Percentiles rank a stretch among this genome's conserved stretches.
These are phyloP conservation scores for Cheilinus undulatus DNA, from an alignment of 2,113 vertebrate species.

Conservation along the genomic window DNA sequence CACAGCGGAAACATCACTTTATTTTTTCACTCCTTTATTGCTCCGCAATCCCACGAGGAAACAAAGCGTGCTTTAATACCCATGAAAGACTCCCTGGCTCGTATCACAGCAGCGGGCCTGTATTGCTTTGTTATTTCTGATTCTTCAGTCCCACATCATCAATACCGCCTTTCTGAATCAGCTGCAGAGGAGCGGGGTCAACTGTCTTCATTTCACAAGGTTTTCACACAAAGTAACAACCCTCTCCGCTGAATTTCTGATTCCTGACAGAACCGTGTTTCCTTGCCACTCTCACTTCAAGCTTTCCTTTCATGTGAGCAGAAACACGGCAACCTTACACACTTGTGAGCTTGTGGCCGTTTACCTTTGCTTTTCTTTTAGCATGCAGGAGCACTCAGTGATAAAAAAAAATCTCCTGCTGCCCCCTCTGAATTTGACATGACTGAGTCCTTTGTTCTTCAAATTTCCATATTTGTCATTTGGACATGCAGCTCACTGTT, in stretches of 20 bases:
- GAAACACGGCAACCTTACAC: slow-evolving; percentile 32
- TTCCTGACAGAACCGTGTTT: slow-evolving; percentile 54
- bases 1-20: slow-evolving; percentile 43
- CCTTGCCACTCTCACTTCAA: slow-evolving; percentile 39
- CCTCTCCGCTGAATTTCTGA: slow-evolving; percentile 34
- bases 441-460: slow-evolving; percentile 32
- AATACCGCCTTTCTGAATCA: slow-evolving; percentile 26
- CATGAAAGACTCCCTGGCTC: slow-evolving; percentile 58
- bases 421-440: slow-evolving; percentile 9
- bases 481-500: not conserved
- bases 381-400: slow-evolving; percentile 15
- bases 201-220: slow-evolving; percentile 46
- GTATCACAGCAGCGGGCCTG: slow-evolving; percentile 51
- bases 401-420: slow-evolving; percentile 27
- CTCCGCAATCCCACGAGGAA: slow-evolving; percentile 53
- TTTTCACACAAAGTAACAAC: slow-evolving; percentile 46
- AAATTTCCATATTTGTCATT: slow-evolving; percentile 35
- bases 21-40: slow-evolving; percentile 39
- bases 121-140: not conserved
- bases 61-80: slow-evolving; percentile 61
- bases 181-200: slow-evolving; percentile 47
- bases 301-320: slow-evolving; percentile 35
- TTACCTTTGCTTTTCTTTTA: slow-evolving; percentile 47
- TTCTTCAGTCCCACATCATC: slow-evolving; percentile 48
- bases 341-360: slow-evolving; percentile 30